Evolutionary conservation across 2,888 invertebrate genomes (phyloP).

Genomic region (Drosophila neoperkinsi): DNA sequence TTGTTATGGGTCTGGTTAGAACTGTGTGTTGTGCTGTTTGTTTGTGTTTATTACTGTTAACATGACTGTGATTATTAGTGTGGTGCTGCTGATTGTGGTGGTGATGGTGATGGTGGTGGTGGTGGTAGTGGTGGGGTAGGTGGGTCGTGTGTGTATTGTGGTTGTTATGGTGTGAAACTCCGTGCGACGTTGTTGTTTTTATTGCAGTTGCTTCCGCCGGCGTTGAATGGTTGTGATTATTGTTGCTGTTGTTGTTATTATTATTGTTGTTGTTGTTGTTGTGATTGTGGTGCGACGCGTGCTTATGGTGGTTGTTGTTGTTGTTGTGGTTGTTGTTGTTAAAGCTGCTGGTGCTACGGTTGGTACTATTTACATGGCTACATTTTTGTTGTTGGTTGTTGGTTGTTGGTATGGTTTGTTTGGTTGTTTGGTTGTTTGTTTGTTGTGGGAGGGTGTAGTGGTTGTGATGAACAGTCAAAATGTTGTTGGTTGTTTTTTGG

Average conservation of each 20-base stretch:
- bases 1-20: slow-evolving; percentile 52
- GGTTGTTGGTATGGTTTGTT: slow-evolving; percentile 33
- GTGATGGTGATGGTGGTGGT: slow-evolving; percentile 24
- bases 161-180: slow-evolving; percentile 51
- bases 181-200: slow-evolving; percentile 61
- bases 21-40: slow-evolving; percentile 23
- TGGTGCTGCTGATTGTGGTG: slow-evolving; percentile 21
- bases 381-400: slow-evolving; percentile 49
- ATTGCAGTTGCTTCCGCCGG: slow-evolving; percentile 51
- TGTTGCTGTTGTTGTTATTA: slow-evolving; percentile 51
- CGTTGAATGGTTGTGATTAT: slow-evolving; percentile 56
- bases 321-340: slow-evolving; percentile 63
- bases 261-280: slow-evolving; percentile 54
- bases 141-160: slow-evolving; percentile 41
- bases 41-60: slow-evolving; percentile 65
- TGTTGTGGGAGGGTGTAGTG: slow-evolving; percentile 12
- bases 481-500: slow-evolving; percentile 57
- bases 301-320: slow-evolving; percentile 49
- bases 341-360: slow-evolving; percentile 69
- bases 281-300: slow-evolving; percentile 61
- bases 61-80: slow-evolving; percentile 46
- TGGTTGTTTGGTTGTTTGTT: slow-evolving; percentile 10
- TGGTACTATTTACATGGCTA: slow-evolving; percentile 83
- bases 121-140: slow-evolving; percentile 33
- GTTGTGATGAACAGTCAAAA: slow-evolving; percentile 71